Percentiles rank a stretch among this genome's conserved stretches.
Evolutionary conservation across 2,888 invertebrate species (phyloP).

Genomic region (Tetragonisca angustula): DNA sequence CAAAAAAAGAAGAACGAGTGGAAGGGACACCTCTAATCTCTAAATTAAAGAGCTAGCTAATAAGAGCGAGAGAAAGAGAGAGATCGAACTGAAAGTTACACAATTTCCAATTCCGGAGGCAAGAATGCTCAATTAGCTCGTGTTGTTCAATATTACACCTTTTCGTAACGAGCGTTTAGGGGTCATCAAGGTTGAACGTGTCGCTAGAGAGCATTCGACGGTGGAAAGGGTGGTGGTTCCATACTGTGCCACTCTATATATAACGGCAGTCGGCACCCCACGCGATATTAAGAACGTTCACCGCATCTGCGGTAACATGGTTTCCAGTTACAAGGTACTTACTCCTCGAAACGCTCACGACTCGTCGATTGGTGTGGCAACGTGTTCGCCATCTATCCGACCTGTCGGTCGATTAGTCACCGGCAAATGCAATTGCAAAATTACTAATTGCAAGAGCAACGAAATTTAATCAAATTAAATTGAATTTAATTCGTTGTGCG

Average conservation of each 20-base stretch:
- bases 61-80: too few relatives aligned
- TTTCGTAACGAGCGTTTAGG: conserved; percentile 68
- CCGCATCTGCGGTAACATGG: conserved; percentile 84
- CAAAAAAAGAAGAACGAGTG: too few relatives aligned
- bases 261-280: conserved; percentile 79
- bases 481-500: conserved; percentile 11
- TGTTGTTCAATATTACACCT: conserved; percentile 24
- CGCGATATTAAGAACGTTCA: conserved; percentile 83
- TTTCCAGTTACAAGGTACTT: conserved; percentile 82
- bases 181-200: conserved; percentile 77
- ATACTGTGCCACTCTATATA: conserved; percentile 83
- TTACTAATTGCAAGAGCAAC: not conserved
- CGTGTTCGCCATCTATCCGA: conserved; percentile 43
- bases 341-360: conserved; percentile 71
- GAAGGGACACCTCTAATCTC: not conserved
- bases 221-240: conserved; percentile 71
- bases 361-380: conserved; percentile 53
- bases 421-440: conserved; percentile 1
- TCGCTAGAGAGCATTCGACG: conserved; percentile 29
- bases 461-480: conserved; percentile 4
- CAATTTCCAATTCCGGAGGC: conserved; percentile 15
- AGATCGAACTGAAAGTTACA: not conserved
- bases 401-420: conserved; percentile 1
- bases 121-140: conserved; percentile 6
- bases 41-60: not conserved